A percentile compares a stretch with the other conserved stretches of the same genome.
phyloP scores from a whole-genome alignment of 2,113 vertebrate species.

The Sclerurus mexicanus region DNA sequence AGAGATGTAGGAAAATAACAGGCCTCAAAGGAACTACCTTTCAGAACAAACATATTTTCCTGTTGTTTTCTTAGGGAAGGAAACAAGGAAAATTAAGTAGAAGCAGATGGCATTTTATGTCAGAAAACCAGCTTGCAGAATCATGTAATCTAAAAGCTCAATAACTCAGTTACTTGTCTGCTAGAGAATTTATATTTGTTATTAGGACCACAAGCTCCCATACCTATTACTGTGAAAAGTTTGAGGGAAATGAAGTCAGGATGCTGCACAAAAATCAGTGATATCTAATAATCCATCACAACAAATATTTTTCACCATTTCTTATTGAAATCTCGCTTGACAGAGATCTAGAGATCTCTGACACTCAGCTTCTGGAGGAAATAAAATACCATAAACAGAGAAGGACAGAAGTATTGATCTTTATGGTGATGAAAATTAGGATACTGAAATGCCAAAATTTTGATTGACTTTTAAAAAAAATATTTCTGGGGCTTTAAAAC shows the following conservation, averaged over 20 bases:
- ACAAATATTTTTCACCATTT: slow-evolving; percentile 15
- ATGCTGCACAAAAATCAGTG: background rate
- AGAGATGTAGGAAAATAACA: background rate
- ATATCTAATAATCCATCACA: background rate
- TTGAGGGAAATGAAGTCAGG: slow-evolving; percentile 33
- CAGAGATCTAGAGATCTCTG: background rate
- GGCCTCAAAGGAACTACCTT: slow-evolving; percentile 24
- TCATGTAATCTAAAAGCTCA: slow-evolving; percentile 34
- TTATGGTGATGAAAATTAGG: slow-evolving; percentile 18
- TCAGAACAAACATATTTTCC: slow-evolving; percentile 39
- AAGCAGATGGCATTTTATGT: slow-evolving; percentile 56
- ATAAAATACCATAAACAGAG: slow-evolving; percentile 4
- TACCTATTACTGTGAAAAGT: background rate
- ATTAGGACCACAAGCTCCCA: background rate
- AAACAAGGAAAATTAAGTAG: slow-evolving; percentile 25
- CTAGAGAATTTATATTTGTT: slow-evolving; percentile 14
- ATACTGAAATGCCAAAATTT: slow-evolving; percentile 5
- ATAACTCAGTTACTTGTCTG: background rate
- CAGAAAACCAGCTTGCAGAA: slow-evolving; percentile 43
- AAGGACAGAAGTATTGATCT: background rate
- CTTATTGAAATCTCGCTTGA: slow-evolving; percentile 10
- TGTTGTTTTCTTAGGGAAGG: slow-evolving; percentile 5
- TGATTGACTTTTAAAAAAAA: slow-evolving; percentile 29
- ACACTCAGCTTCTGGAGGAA: slow-evolving; percentile 3
- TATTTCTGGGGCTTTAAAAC: background rate